Conservation (phyloP, 2,888 invertebrate species). For the Hemithea aestivaria region DNA sequence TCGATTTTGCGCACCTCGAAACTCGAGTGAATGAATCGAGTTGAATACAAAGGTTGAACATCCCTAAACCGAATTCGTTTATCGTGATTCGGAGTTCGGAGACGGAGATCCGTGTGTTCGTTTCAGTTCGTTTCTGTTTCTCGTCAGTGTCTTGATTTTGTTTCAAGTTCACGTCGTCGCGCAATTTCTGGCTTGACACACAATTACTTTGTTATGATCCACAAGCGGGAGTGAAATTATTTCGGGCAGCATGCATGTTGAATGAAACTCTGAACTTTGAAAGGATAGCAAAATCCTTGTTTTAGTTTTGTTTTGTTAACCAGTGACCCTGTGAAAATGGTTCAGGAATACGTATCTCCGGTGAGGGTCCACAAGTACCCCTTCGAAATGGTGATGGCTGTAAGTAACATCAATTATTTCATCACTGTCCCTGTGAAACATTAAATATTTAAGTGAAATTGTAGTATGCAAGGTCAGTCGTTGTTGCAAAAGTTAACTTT, state of each 20-base stretch:
- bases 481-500: conserved; percentile 17
- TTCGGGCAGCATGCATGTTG: conserved; percentile 55
- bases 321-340: conserved; percentile 82
- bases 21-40: too few species aligned
- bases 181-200: conserved; percentile 44
- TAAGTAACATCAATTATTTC: conserved; percentile 87
- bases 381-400: conserved; percentile 97
- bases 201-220: conserved; percentile 52
- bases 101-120: too few species aligned
- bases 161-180: conserved; percentile 50
- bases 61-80: too few species aligned
- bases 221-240: conserved; percentile 54
- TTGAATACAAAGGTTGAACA: too few species aligned
- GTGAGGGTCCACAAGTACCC: conserved; percentile 96
- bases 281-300: conserved; percentile 50
- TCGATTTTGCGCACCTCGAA: too few species aligned
- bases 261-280: conserved; percentile 44
- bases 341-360: conserved; percentile 96
- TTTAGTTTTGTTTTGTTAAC: conserved; percentile 39
- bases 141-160: conserved; percentile 34
- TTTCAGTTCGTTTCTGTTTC: conserved; percentile 33
- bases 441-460: conserved; percentile 13
- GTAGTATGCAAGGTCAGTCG: conserved; percentile 28
- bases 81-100: too few species aligned
- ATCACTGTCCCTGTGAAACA: conserved; percentile 1